These are phyloP conservation scores for Oryzias sinensis DNA, from an alignment of 2,797 vertebrate species.

Conservation along the genomic window DNA sequence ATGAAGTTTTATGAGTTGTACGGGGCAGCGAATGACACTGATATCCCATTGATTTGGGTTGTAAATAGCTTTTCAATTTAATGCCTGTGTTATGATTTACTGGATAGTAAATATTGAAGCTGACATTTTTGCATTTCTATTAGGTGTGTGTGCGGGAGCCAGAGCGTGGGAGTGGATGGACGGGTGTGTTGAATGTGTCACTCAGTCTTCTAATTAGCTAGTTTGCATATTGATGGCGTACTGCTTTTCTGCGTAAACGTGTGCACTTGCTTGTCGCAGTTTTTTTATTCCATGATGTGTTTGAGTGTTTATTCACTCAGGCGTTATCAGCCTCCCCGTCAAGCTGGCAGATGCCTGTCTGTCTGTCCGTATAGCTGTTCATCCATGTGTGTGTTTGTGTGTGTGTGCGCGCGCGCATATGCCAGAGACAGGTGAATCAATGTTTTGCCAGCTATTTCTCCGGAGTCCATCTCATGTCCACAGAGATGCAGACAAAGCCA, in stretches of 20 bases:
- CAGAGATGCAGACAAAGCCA: slow-evolving; percentile 54
- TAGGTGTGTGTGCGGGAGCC: slow-evolving; percentile 16
- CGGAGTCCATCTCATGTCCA: slow-evolving; percentile 55
- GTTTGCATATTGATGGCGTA: slow-evolving; percentile 74
- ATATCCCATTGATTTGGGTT: slow-evolving; percentile 64
- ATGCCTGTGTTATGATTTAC: slow-evolving; percentile 36
- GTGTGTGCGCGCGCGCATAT: slow-evolving; percentile 24
- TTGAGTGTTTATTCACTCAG: slow-evolving; percentile 62
- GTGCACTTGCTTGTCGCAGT: slow-evolving; percentile 33
- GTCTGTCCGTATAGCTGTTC: slow-evolving; percentile 43
- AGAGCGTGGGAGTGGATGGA: slow-evolving; percentile 30
- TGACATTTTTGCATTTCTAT: slow-evolving; percentile 58
- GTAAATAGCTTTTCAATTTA: slow-evolving; percentile 70
- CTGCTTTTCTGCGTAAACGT: slow-evolving; percentile 43
- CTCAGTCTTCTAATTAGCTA: slow-evolving; percentile 71
- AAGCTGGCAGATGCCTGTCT: slow-evolving; percentile 68
- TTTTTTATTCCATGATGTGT: slow-evolving; percentile 35
- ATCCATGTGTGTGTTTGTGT: slow-evolving; percentile 24
- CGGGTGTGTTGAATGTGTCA: slow-evolving; percentile 49
- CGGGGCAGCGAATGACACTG: slow-evolving; percentile 64
- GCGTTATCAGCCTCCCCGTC: slow-evolving; percentile 69
- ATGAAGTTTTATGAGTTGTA: slow-evolving; percentile 64
- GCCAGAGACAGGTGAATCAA: slow-evolving; percentile 61
- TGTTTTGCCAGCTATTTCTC: slow-evolving; percentile 66
- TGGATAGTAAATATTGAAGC: slow-evolving; percentile 64